Evolutionary conservation across 2,797 vertebrate species (phyloP).

Genomic region (Centroberyx gerrardi): DNA sequence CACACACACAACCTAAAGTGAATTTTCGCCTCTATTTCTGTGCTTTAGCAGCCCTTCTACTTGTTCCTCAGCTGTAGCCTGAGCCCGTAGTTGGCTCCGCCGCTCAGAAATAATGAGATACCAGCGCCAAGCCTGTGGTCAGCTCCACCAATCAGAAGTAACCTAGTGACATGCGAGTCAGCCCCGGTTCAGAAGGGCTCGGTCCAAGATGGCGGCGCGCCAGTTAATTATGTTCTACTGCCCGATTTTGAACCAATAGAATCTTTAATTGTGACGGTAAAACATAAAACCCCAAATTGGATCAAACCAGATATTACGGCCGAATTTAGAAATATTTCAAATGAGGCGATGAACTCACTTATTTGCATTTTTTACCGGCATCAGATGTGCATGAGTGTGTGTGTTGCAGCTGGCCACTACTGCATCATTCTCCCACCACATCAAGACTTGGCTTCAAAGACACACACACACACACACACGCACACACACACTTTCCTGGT

Average conservation of each 20-base stretch:
- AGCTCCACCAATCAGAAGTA: background rate
- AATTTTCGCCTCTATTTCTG: background rate
- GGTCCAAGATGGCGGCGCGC: conserved; percentile 14
- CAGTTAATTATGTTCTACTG: conserved; percentile 31
- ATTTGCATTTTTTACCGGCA: no score
- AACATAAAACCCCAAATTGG: no score
- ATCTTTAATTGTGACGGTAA: no score
- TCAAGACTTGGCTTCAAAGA: background rate
- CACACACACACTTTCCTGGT: no score
- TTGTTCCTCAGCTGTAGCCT: conserved; percentile 43
- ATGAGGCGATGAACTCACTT: no score
- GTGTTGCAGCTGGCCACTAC: no score
- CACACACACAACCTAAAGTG: conserved; percentile 6
- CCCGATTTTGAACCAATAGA: conserved; percentile 24
- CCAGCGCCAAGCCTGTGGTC: conserved; percentile 44
- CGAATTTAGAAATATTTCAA: no score
- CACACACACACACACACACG: no score
- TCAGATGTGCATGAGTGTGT: no score
- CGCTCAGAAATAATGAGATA: conserved; percentile 59
- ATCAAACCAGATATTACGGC: no score
- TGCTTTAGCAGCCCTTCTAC: conserved; percentile 44
- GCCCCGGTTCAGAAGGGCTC: conserved; percentile 6
- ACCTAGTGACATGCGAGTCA: conserved; percentile 27
- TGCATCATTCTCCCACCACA: no score
- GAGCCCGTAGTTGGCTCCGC: conserved; percentile 8